phyloP scores from a whole-genome alignment of 2,113 vertebrate species.

The Syngnathoides biaculeatus region DNA sequence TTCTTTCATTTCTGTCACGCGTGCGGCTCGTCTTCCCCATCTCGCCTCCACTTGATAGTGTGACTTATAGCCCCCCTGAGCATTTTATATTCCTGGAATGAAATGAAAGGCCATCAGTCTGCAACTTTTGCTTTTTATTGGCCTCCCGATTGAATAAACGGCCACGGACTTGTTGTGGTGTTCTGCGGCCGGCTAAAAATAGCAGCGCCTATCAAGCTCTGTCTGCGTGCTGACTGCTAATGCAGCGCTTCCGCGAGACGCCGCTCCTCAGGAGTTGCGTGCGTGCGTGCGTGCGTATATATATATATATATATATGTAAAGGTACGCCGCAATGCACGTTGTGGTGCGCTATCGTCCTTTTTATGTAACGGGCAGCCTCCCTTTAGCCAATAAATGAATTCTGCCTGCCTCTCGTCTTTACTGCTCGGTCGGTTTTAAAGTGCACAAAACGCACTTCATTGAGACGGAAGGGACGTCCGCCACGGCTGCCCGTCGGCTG shows the following conservation, averaged over 20 bases:
- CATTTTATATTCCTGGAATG: conserved; percentile 25
- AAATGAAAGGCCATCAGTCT: conserved; percentile 32
- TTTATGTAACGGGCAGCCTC: conserved; percentile 26
- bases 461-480: conserved; percentile 57
- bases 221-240: conserved; percentile 19
- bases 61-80: conserved; percentile 12
- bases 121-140: conserved; percentile 27
- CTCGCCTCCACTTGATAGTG: conserved; percentile 6
- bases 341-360: neutral
- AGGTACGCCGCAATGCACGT: conserved; percentile 14
- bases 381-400: conserved; percentile 44
- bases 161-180: conserved; percentile 47
- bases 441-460: conserved; percentile 59
- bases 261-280: conserved; percentile 9
- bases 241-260: neutral
- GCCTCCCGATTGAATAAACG: conserved; percentile 51
- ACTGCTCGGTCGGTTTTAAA: conserved; percentile 49
- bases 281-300: too few species aligned
- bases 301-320: too few species aligned
- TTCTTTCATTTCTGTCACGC: conserved; percentile 14
- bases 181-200: conserved; percentile 60
- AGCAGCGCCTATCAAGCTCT: conserved; percentile 51
- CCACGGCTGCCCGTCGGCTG: too few species aligned
- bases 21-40: conserved; percentile 9
- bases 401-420: conserved; percentile 53